Base-by-base conservation (phyloP, 2,113 vertebrate species). In the Microtus richardsoni region DNA sequence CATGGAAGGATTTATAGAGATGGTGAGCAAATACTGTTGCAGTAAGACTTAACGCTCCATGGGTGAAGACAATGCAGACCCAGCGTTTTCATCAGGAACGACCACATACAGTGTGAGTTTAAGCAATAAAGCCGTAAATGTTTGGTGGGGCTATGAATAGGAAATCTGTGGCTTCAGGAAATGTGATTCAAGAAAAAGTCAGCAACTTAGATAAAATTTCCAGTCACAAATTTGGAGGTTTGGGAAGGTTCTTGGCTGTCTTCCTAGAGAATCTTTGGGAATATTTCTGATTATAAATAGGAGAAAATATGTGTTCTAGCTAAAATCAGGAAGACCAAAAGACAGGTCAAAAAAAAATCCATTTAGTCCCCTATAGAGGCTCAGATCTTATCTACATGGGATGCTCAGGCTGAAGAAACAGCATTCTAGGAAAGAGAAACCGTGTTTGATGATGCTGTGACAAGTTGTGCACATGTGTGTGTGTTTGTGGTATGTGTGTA, bases 181-280 rank as follows among this genome's bases (percentile, higher is more conserved):
- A 95, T 82, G 74, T 79, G 80, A 95, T 84, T 96, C 47, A 93
- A 86, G 88, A 80, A 95, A 80, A 94, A 93, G 30, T 64, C 47
- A 88, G 82, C 0, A 73, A 30, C 21, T 47, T 79, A 82, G 80
- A 77, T 95, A 96, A 87, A 89, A 90, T 90, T 92, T 96, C 94
- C 74, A 64, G 47, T 73, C 84, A 96, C 44, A 91, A 89, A 91
- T 90, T 19, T 79, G 73, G 75, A 70, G 41, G 75, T 84, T 92
- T 93, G 54, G 3, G n/a, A 30, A 87, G 30, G 39, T 90, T 39
- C 89, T 83, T 92, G 66, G 24, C n/a, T 71, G 12, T 71, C 94
- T 93, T 58, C 85, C 49, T 91, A 33, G 33, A 58, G 68, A 80
- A 82, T 91, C 28, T 12, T 84, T 89, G 26, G 54, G 39, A 80